A percentile compares a stretch with the other conserved stretches of the same genome.
Evolutionary conservation across 2,888 invertebrate genomes (phyloP).

Genomic region (Eupithecia pulchellata): DNA sequence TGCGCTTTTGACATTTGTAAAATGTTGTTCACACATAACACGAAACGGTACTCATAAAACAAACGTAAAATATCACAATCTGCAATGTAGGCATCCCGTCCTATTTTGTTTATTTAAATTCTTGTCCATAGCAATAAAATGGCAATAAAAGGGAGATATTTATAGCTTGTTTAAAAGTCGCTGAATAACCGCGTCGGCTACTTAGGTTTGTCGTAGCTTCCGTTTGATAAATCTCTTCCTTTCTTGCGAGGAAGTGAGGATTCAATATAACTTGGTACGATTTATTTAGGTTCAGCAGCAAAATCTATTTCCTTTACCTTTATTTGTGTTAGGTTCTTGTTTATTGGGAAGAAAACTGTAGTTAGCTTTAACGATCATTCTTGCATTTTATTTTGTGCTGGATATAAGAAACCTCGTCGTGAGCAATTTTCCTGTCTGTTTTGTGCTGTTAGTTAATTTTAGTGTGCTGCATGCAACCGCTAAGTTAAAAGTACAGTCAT

Average conservation of each 20-base stretch:
- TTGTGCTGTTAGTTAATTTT: not conserved
- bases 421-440: not conserved
- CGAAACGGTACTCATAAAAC: not conserved
- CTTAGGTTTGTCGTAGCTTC: conserved; percentile 29
- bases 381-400: not conserved
- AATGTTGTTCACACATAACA: conserved; percentile 1
- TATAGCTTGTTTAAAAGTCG: conserved; percentile 27
- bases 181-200: conserved; percentile 22
- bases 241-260: conserved; percentile 37
- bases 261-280: conserved; percentile 40
- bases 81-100: not conserved
- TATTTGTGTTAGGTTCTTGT: conserved; percentile 21
- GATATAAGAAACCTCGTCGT: not conserved
- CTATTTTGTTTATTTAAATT: conserved; percentile 23
- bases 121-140: conserved; percentile 22
- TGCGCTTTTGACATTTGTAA: conserved; percentile 29
- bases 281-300: conserved; percentile 30
- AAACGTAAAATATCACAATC: not conserved
- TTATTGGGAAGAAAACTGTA: not conserved
- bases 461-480: not conserved
- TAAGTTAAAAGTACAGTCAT: not conserved
- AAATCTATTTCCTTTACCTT: conserved; percentile 26
- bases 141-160: conserved; percentile 22
- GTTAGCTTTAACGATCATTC: not conserved
- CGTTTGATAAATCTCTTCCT: conserved; percentile 42